A percentile compares a stretch with the other conserved stretches of the same genome.
These are phyloP conservation scores for Lepeophtheirus salmonis DNA, from an alignment of 1,140 invertebrate species.

Conservation along the genomic window DNA sequence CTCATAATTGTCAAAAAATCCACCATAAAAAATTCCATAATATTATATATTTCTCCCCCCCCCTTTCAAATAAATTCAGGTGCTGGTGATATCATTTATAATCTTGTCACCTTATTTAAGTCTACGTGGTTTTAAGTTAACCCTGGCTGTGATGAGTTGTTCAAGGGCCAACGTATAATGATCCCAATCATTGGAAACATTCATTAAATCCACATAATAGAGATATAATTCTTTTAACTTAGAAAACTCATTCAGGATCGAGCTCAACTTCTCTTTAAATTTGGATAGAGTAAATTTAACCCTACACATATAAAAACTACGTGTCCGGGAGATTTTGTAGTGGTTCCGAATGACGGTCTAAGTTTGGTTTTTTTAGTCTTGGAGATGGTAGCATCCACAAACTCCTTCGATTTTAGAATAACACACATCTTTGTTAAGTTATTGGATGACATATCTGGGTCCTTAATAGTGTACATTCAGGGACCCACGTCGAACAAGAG, in stretches of 20 bases:
- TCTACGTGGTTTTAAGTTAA: too few species aligned
- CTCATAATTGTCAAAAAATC: too few species aligned
- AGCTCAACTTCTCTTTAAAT: slow-evolving; percentile 88
- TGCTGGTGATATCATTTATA: too few species aligned
- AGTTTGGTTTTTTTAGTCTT: slow-evolving; percentile 97
- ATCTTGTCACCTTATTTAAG: too few species aligned
- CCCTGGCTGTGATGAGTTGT: slow-evolving; percentile 92
- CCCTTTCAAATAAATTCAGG: too few species aligned
- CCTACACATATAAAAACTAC: slow-evolving; percentile 92
- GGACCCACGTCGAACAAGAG: not conserved
- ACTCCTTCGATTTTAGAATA: slow-evolving; percentile 78
- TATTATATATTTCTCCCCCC: too few species aligned
- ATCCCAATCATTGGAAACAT: slow-evolving; percentile 87
- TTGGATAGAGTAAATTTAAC: slow-evolving; percentile 93
- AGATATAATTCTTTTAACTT: slow-evolving; percentile 97
- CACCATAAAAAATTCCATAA: too few species aligned
- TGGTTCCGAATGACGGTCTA: slow-evolving; percentile 94
- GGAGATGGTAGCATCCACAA: slow-evolving; percentile 92
- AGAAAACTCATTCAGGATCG: slow-evolving; percentile 93
- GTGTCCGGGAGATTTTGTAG: slow-evolving; percentile 87
- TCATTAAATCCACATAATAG: slow-evolving; percentile 98
- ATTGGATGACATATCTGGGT: slow-evolving; percentile 48
- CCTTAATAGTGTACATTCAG: not conserved
- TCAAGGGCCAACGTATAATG: slow-evolving; percentile 97
- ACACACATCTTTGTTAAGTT: slow-evolving; percentile 97